A percentile compares a stretch with the other conserved stretches of the same genome.
These are phyloP conservation scores for Erinaceus europaeus DNA, from an alignment of 2,113 vertebrate genomes.

Conservation along the genomic window DNA sequence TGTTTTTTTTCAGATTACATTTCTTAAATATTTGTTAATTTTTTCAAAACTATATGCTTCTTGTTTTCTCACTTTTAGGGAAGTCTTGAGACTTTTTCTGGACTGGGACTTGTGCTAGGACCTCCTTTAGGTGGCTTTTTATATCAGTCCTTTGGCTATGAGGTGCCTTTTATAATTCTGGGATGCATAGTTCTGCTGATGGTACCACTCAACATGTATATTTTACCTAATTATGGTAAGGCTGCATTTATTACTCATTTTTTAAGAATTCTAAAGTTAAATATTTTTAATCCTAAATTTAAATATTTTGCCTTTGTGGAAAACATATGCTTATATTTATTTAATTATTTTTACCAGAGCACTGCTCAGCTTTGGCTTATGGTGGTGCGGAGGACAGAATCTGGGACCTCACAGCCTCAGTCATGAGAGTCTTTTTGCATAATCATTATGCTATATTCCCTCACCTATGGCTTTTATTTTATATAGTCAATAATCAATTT, in stretches of 20 bases:
- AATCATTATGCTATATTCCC: not conserved
- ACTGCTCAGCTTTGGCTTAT: too few relatives aligned
- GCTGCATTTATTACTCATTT: constrained; percentile 16
- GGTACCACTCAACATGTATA: constrained; percentile 90
- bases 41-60: not conserved
- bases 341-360: too few relatives aligned
- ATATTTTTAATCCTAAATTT: not conserved
- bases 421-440: too few relatives aligned
- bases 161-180: constrained; percentile 91
- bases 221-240: constrained; percentile 91
- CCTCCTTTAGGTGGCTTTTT: constrained; percentile 95
- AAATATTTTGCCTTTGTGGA: constrained; percentile 18
- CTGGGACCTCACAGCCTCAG: too few relatives aligned
- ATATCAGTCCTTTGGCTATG: constrained; percentile 93
- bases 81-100: constrained; percentile 92
- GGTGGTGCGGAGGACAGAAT: too few relatives aligned
- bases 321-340: too few relatives aligned
- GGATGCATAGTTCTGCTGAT: constrained; percentile 89
- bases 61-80: constrained; percentile 82
- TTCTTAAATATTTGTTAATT: not conserved
- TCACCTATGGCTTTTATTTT: not conserved
- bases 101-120: constrained; percentile 91
- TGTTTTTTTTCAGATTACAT: constrained; percentile 38
- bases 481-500: not conserved
- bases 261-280: not conserved